Conservation (phyloP, 2,797 vertebrate species). For the Sphenodon punctatus region DNA sequence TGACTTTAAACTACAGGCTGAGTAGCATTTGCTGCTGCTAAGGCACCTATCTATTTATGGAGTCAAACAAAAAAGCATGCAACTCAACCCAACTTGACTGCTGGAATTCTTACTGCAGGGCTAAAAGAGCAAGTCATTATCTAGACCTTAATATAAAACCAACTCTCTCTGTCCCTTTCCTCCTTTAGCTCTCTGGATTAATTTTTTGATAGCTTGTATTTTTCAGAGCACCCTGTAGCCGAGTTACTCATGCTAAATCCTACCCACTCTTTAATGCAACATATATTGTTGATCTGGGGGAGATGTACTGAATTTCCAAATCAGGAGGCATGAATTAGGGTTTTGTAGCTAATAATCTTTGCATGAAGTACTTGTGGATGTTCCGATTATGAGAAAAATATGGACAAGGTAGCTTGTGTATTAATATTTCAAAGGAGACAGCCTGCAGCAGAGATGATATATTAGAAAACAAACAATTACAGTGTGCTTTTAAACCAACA, state of each 20-base stretch:
- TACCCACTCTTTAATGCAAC: background rate
- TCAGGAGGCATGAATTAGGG: constrained; percentile 23
- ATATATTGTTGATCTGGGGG: constrained; percentile 38
- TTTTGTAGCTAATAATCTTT: constrained; percentile 3
- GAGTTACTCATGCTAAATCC: constrained; percentile 22
- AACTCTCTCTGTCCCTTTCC: constrained; percentile 23
- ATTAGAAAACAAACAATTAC: constrained; percentile 17
- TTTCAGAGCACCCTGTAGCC: constrained; percentile 15
- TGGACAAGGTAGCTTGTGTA: background rate
- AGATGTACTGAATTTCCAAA: constrained; percentile 25
- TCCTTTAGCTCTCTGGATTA: background rate
- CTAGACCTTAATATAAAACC: constrained; percentile 35
- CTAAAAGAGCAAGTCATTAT: constrained; percentile 27
- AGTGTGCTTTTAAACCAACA: constrained; percentile 12
- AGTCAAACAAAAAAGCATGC: constrained; percentile 68
- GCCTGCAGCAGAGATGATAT: constrained; percentile 7
- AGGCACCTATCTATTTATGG: constrained; percentile 77
- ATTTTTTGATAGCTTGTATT: background rate
- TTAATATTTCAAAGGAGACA: constrained; percentile 11
- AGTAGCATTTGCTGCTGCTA: constrained; percentile 68
- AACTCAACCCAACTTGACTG: constrained; percentile 65
- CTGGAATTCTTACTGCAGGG: constrained; percentile 64
- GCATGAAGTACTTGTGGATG: background rate
- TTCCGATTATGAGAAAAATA: background rate
- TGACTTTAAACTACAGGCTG: constrained; percentile 69